phyloP scores from a whole-genome alignment of 2,888 invertebrate species.

The Callyntrura guangdongensis region DNA sequence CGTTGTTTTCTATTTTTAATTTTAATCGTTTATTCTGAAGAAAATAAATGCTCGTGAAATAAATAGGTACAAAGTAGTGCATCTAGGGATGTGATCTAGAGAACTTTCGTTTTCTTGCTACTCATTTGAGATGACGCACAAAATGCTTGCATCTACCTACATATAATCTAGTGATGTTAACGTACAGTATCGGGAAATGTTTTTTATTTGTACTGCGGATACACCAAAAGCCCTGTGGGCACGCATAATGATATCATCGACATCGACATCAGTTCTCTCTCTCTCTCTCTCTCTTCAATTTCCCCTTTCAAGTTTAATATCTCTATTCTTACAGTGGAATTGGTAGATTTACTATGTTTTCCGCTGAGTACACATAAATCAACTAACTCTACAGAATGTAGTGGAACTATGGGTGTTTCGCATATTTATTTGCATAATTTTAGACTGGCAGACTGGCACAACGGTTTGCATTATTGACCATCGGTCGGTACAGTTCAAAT shows the following conservation, averaged over 20 bases:
- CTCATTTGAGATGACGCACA: not conserved
- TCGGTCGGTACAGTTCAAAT: not conserved
- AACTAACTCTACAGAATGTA: not conserved
- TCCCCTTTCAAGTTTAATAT: no score
- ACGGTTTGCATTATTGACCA: not conserved
- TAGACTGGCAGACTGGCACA: not conserved
- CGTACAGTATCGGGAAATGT: not conserved
- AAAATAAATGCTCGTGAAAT: not conserved
- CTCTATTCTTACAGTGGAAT: no score
- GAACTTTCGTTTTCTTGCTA: not conserved
- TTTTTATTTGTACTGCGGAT: not conserved
- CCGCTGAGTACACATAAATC: not conserved
- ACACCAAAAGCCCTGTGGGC: no score
- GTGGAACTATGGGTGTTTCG: not conserved
- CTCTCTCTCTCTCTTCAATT: no score
- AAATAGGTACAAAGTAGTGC: not conserved
- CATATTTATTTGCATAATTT: not conserved
- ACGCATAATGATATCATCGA: no score
- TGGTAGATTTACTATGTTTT: not conserved
- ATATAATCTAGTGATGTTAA: not conserved
- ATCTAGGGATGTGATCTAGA: no score
- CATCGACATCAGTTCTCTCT: not conserved
- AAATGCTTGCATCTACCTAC: not conserved
- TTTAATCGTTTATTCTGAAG: not conserved
- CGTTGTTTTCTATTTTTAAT: conserved; percentile 46